Conservation (phyloP, 2,797 vertebrate genomes). For the Echeneis naucrates region DNA sequence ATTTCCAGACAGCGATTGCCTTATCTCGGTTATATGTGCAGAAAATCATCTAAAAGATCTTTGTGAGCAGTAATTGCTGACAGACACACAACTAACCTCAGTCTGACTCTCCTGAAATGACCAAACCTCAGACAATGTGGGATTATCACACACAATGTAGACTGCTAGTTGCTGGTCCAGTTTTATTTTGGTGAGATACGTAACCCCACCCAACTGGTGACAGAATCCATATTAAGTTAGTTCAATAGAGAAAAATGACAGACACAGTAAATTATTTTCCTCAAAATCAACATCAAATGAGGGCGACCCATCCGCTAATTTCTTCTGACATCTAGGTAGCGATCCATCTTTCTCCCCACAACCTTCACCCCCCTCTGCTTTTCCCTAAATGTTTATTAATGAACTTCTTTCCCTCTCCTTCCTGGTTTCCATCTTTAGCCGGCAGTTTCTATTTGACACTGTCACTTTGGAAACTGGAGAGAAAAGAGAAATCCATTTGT, state of each 20-base stretch:
- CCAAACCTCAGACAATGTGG: neutral
- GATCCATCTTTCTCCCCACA: neutral
- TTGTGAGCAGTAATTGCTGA: no score
- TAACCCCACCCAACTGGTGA: conserved; percentile 8
- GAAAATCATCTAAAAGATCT: neutral
- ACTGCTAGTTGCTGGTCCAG: neutral
- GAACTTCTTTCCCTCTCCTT: conserved; percentile 36
- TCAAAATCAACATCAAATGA: conserved; percentile 26
- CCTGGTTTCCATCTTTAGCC: conserved; percentile 20
- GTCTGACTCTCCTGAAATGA: conserved; percentile 5
- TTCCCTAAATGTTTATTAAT: conserved; percentile 64
- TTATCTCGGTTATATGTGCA: neutral
- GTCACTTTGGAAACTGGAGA: conserved; percentile 47
- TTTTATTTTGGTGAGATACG: conserved; percentile 31
- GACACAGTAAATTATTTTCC: conserved; percentile 21
- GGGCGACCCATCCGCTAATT: conserved; percentile 26
- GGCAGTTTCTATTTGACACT: conserved; percentile 27
- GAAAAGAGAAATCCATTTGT: conserved; percentile 56
- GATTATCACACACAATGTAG: no score
- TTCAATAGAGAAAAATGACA: conserved; percentile 45
- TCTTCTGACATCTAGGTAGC: conserved; percentile 21
- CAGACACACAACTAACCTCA: neutral
- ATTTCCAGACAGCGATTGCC: neutral
- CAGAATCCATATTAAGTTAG: conserved; percentile 63
- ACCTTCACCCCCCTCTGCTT: conserved; percentile 1